Base-by-base conservation (phyloP, 2,797 vertebrate species). In the Leucoraja ocellata region DNA sequence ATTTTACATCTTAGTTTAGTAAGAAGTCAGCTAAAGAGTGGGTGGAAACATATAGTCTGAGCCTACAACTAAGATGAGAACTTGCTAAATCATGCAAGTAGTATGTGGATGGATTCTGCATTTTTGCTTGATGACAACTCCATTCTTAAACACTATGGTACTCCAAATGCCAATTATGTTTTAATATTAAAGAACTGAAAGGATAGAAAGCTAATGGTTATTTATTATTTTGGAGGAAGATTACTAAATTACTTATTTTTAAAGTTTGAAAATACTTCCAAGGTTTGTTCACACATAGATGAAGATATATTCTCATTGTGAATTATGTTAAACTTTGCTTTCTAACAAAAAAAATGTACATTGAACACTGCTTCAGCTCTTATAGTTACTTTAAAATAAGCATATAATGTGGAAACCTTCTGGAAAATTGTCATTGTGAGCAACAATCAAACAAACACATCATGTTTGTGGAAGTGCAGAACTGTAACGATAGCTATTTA, bases 131-230 rank as follows among this genome's bases (percentile, higher is more conserved):
- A 11, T 14, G 23, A 4, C 78, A 28, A 39, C 23, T 83, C 18
- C 23, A 14, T 58, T 73, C 16, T 21, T 73, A 23, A 73, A 73
- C 71, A 73, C 18, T 13, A 2, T 73, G 71, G 54, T 84, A 58
- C 11, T 14, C 10, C 2, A 84, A n/a, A 58, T 61, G 2, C 11
- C 9, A 81, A 18, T 23, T 23, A 73, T 23, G 25, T 73, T 81
- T 39, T 81, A 79, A 46, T 81, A 83, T 83, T 83, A 83, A 83
- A 81, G 39, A 81, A 39, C 39, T 54, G 36, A 81, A 18, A 81
- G 39, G 79, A 36, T 7, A 58, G 80, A 46, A 58, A 23, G 9
- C 23, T 10, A 61, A 46, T 1, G 11, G 25, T 10, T 58, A 61
- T 61, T 61, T 28, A 28, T 61, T 28, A 61, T n/a, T 84, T 61